These are phyloP conservation scores for Danaus chrysippus DNA, from an alignment of 2,888 invertebrate species.

Conservation along the genomic window DNA sequence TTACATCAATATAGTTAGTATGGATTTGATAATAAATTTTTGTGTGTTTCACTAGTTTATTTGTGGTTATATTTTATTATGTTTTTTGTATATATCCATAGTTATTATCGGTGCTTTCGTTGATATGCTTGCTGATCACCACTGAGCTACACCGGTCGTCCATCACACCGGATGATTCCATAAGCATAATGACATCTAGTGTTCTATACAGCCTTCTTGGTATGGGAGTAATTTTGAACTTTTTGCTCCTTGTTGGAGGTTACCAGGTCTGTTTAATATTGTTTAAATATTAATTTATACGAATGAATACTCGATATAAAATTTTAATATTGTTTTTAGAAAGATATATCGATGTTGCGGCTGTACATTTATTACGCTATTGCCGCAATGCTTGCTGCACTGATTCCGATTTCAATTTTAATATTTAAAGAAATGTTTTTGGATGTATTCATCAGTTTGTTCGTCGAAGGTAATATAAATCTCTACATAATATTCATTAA, in stretches of 20 bases:
- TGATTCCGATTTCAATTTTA: constrained; percentile 56
- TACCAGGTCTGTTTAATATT: constrained; percentile 49
- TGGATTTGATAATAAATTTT: constrained; percentile 1
- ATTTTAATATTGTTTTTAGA: constrained; percentile 47
- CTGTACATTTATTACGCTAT: constrained; percentile 63
- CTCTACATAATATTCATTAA: neutral
- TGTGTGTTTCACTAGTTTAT: constrained; percentile 8
- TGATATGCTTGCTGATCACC: constrained; percentile 53
- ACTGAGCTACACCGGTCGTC: constrained; percentile 53
- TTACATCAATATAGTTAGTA: constrained; percentile 65
- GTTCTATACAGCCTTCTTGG: constrained; percentile 66
- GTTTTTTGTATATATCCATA: constrained; percentile 32
- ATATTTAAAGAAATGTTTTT: constrained; percentile 49
- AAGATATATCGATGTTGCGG: constrained; percentile 61
- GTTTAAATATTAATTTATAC: neutral
- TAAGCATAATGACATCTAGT: constrained; percentile 59
- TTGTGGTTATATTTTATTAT: constrained; percentile 6
- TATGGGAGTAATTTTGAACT: constrained; percentile 66
- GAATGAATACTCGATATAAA: neutral
- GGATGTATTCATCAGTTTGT: constrained; percentile 50
- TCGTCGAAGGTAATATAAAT: constrained; percentile 52
- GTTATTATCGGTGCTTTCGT: constrained; percentile 55
- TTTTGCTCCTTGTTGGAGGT: constrained; percentile 60
- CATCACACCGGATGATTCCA: constrained; percentile 44
- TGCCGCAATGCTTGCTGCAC: constrained; percentile 52